phyloP scores from a whole-genome alignment of 2,797 vertebrate species.

The Sylvilagus floridanus region DNA sequence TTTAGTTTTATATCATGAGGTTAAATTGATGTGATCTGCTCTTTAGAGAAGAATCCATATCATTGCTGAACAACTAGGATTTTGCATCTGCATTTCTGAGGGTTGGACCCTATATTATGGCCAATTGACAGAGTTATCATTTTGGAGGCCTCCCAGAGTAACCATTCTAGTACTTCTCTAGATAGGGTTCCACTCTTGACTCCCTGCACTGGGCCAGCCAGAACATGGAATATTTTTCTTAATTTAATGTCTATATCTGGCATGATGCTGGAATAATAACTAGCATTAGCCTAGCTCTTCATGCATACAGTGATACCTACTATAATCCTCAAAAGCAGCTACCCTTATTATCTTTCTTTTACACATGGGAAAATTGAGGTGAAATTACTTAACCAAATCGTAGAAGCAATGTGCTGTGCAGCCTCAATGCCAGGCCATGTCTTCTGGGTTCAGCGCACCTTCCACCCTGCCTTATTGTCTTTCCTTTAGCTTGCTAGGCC shows the following conservation, averaged over 20 bases:
- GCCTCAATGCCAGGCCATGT: neutral
- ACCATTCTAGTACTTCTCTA: neutral
- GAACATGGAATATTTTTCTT: neutral
- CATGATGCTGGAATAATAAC: neutral
- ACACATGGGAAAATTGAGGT: neutral
- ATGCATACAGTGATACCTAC: neutral
- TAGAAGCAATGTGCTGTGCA: neutral
- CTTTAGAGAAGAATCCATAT: neutral
- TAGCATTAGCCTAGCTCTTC: neutral
- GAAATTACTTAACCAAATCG: neutral
- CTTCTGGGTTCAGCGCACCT: neutral
- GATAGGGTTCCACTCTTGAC: neutral
- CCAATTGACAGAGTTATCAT: neutral
- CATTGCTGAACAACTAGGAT: neutral
- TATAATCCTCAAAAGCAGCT: neutral
- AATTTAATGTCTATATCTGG: neutral
- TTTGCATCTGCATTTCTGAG: neutral
- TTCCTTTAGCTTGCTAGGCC: conserved; percentile 23
- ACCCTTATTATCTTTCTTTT: neutral
- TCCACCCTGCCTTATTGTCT: neutral
- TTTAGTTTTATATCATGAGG: neutral
- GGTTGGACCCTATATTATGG: neutral
- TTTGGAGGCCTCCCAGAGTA: neutral
- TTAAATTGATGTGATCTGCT: conserved; percentile 36
- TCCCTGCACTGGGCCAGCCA: neutral